Base-by-base conservation (phyloP, 2,797 vertebrate genomes). In the Chaunax sp. region DNA sequence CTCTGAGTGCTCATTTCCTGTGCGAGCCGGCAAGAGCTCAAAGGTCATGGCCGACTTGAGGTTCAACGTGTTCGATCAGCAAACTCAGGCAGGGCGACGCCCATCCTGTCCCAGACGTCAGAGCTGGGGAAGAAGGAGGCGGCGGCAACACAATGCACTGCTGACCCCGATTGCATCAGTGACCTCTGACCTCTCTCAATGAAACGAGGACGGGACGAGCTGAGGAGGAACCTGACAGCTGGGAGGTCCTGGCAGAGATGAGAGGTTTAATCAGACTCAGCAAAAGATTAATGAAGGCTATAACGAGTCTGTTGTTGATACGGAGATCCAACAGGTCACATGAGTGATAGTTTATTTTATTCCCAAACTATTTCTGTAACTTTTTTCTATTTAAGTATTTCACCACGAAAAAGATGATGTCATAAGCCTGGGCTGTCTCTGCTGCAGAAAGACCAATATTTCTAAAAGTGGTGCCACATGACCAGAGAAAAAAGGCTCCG, bases 171-270 rank as follows among this genome's bases (percentile, higher is more conserved):
- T 76, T 8, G 25, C 79, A 80, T 60, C 52, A 1, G 37, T 50
- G 74, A 89, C 79, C 86, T 87, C 45, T 83, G 76, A 87, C 80
- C 71, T 49, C 40, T n/a, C 19, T 41, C 49, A 75, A 18, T 71
- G 53, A 70, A 66, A 77, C 25, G 19, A 59, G 22, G 68, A 77
- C 3, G 8, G 35, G 50, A 64, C 30, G 55, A 6, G 13, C 20
- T n/a, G 43, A 37, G 22, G 14, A 23, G 55, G 61, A 61, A 40
- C 54, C 40, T 45, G 25, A 72, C 70, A 72, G 78, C 69, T 67
- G 76, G 37, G 40, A 12, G n/a, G 5, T 33, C 37, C 25, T 5
- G 44, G 45, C 35, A 6, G 40, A 44, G 52, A 57, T 5, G 5
- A 13, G 35, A 37, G 35, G 28, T 30, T 30, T 5, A 30, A n/a